These are phyloP conservation scores for Papio anubis DNA, from an alignment of 2,113 vertebrate species.

Conservation along the genomic window DNA sequence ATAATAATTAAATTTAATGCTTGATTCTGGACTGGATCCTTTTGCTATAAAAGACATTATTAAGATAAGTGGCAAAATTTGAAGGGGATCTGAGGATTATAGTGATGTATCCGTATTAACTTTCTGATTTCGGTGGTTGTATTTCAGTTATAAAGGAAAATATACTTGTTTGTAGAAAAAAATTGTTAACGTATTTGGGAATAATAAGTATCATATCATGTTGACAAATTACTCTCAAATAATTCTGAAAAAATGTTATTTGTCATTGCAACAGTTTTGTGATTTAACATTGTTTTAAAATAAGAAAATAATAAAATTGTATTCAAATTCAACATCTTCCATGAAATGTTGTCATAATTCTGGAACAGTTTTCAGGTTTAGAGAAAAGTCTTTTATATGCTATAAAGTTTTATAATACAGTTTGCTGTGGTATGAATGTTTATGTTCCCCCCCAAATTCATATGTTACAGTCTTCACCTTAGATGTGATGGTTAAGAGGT, in stretches of 20 bases:
- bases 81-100: neutral
- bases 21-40: neutral
- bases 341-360: neutral
- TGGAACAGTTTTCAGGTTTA: neutral
- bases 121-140: neutral
- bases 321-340: neutral
- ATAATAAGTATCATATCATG: neutral
- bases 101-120: neutral
- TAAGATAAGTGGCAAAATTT: neutral
- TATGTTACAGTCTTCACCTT: neutral
- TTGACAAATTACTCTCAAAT: neutral
- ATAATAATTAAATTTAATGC: neutral
- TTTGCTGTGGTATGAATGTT: neutral
- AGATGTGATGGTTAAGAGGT: neutral
- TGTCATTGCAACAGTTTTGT: neutral
- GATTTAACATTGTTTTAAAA: conserved; percentile 10
- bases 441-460: neutral
- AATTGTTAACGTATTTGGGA: neutral
- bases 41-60: neutral
- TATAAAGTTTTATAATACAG: neutral
- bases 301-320: neutral
- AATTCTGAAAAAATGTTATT: neutral
- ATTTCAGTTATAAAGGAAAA: neutral
- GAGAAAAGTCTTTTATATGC: neutral
- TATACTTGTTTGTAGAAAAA: neutral